phyloP scores from a whole-genome alignment of 2,113 vertebrate species.

The Gorilla gorilla region DNA sequence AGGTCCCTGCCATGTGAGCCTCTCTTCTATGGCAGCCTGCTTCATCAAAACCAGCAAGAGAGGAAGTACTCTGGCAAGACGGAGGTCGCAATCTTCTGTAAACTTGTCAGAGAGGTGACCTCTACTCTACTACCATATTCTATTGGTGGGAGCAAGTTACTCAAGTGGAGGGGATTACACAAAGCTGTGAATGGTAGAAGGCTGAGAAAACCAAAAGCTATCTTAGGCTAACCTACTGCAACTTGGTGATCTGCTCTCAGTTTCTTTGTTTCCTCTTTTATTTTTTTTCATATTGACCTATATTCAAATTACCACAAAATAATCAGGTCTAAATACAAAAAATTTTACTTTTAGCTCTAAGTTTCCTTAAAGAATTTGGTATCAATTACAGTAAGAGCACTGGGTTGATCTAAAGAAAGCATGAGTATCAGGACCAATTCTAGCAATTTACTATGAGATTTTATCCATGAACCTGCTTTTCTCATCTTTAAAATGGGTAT shows the following conservation, averaged over 20 bases:
- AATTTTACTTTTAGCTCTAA: neutral
- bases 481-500: constrained; percentile 5
- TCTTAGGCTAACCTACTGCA: neutral
- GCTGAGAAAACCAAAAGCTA: neutral
- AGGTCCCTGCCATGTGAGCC: neutral
- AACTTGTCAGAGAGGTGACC: neutral
- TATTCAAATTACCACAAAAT: neutral
- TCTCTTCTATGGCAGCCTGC: neutral
- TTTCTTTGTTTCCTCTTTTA: neutral
- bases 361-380: neutral
- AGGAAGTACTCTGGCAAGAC: neutral
- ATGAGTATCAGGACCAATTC: neutral
- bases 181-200: neutral
- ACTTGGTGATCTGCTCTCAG: neutral
- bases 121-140: neutral
- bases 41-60: neutral
- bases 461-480: neutral
- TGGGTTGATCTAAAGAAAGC: neutral
- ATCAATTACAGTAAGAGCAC: neutral
- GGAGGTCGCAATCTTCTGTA: neutral
- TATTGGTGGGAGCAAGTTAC: neutral
- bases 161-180: neutral
- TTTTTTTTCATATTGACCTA: neutral
- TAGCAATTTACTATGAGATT: neutral
- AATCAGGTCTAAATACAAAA: neutral